Percentiles rank a stretch among this genome's conserved stretches.
Evolutionary conservation across 2,797 vertebrate species (phyloP).

Genomic region (Eutrigla gurnardus): DNA sequence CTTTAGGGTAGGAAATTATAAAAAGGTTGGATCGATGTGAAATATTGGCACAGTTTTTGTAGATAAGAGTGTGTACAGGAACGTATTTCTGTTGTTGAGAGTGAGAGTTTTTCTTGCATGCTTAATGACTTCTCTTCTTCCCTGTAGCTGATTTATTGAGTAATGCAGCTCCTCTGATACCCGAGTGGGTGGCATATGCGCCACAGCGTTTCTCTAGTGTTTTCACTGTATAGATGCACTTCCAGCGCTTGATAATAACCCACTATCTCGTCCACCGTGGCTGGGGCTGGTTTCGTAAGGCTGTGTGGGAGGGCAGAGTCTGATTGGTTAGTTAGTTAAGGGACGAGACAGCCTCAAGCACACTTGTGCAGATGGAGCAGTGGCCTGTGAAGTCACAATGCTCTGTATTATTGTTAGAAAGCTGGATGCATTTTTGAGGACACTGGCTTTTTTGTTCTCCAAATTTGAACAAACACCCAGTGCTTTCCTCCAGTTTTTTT

Average conservation of each 20-base stretch:
- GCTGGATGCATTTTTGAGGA: slow-evolving; percentile 32
- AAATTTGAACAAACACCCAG: slow-evolving; percentile 17
- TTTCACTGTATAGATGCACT: slow-evolving; percentile 39
- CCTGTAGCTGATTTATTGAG: slow-evolving; percentile 54
- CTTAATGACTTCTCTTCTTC: slow-evolving; percentile 14
- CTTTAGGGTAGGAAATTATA: not conserved
- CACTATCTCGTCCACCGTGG: slow-evolving; percentile 11
- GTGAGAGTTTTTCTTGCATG: slow-evolving; percentile 32
- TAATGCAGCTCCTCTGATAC: slow-evolving; percentile 46
- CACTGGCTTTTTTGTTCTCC: slow-evolving; percentile 27
- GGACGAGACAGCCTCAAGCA: slow-evolving; percentile 42
- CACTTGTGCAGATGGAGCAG: slow-evolving; percentile 44
- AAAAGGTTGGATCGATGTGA: slow-evolving; percentile 7
- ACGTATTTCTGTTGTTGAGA: slow-evolving; percentile 28
- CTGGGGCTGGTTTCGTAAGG: slow-evolving; percentile 43
- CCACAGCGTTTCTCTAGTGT: slow-evolving; percentile 21
- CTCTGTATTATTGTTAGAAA: slow-evolving; percentile 43
- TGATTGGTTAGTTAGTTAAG: slow-evolving; percentile 57
- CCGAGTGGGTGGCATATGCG: slow-evolving; percentile 62
- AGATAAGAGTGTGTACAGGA: slow-evolving; percentile 1
- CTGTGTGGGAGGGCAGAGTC: slow-evolving; percentile 57
- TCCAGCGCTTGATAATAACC: slow-evolving; percentile 36
- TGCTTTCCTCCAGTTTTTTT: not conserved
- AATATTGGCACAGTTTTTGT: slow-evolving; percentile 3
- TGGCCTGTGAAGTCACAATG: slow-evolving; percentile 41